Conservation (phyloP, 2,888 invertebrate genomes). For the Bombylius discolor region DNA sequence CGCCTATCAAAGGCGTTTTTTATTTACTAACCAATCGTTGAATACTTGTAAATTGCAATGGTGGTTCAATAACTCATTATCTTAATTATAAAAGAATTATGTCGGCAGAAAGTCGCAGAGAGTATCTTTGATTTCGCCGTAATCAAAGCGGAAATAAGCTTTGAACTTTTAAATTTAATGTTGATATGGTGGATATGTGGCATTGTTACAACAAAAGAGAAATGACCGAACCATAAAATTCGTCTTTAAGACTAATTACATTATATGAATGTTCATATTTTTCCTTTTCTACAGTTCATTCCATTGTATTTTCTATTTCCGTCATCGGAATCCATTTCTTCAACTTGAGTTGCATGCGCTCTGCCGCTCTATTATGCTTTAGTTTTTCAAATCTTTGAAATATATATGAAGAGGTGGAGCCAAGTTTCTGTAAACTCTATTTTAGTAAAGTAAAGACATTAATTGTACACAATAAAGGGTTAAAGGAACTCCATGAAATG, state of each 20-base stretch:
- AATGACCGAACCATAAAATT: neutral
- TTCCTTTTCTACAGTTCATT: neutral
- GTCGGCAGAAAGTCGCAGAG: neutral
- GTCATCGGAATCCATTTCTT: neutral
- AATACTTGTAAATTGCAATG: neutral
- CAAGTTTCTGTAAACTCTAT: no score
- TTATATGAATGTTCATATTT: neutral
- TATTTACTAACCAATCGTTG: conserved; percentile 2
- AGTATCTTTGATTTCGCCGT: conserved; percentile 2
- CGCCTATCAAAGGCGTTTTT: neutral
- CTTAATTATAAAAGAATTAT: neutral
- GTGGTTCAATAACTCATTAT: conserved; percentile 4
- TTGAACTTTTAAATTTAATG: neutral
- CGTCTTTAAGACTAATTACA: conserved; percentile 1
- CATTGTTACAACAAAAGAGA: neutral
- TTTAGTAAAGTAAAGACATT: no score
- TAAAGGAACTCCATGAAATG: no score
- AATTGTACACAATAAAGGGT: no score
- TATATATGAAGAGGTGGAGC: neutral
- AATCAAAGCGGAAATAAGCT: conserved; percentile 6
- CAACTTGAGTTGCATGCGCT: no score
- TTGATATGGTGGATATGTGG: no score
- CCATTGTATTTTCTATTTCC: neutral
- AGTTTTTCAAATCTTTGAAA: no score
- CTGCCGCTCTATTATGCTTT: no score